phyloP scores from a whole-genome alignment of 2,113 vertebrate genomes.

The Salvelinus namaycush region DNA sequence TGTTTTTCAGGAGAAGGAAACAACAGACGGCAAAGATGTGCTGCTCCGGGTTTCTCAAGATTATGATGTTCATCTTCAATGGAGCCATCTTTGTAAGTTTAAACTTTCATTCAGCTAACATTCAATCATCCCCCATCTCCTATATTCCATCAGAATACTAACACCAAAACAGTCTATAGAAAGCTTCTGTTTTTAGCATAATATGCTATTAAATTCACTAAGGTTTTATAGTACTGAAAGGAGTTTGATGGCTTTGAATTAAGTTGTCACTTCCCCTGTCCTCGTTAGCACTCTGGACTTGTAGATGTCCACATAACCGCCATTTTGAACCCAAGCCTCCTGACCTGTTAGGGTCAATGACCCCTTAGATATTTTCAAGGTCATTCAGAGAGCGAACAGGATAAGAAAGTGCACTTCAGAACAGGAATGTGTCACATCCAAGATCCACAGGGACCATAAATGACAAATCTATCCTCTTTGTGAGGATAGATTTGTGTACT shows the following conservation, averaged over 20 bases:
- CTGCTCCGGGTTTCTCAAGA: constrained; percentile 63
- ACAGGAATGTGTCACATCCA: neutral
- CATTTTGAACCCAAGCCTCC: neutral
- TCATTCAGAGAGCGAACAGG: neutral
- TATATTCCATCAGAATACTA: no score
- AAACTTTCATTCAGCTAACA: neutral
- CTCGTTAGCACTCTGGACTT: neutral
- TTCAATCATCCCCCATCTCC: no score
- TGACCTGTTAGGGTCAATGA: neutral
- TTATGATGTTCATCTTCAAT: constrained; percentile 69
- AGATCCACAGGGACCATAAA: neutral
- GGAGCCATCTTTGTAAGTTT: constrained; percentile 68
- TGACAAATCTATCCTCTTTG: neutral
- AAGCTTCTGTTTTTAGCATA: no score
- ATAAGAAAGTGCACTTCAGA: neutral
- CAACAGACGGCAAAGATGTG: constrained; percentile 41
- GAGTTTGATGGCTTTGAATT: neutral
- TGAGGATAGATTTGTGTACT: neutral
- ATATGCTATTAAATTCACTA: no score
- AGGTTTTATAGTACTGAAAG: neutral
- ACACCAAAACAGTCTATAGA: no score
- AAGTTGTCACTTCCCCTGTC: neutral
- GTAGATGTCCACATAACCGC: neutral
- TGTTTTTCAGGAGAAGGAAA: constrained; percentile 15
- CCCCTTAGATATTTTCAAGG: neutral